Evolutionary conservation across 2,888 invertebrate genomes (phyloP), one percentile per base, ranked within the genome.

Genomic region (Melieria picta): DNA sequence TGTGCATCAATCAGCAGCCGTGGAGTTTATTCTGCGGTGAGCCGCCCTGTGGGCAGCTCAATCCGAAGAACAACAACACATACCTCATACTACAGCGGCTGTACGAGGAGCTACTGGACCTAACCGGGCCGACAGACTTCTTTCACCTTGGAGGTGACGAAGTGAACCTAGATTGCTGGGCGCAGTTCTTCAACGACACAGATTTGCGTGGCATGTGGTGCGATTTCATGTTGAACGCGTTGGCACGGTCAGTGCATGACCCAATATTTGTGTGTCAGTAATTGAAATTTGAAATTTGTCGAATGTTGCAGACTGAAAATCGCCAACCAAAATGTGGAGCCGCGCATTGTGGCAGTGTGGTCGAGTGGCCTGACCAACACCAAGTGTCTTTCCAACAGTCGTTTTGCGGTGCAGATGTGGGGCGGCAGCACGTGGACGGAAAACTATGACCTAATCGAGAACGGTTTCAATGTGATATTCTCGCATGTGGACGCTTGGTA

Each of bases 401-500:
- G 88, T 74, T 87, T 91, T 79, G 92, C 92, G 46, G 90, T 94
- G 30, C 94, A 94, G 82, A 90, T 92, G 64, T 94, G 94, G 94
- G 94, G 94, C 55, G 91, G 92, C 0, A 93, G 93, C 78, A 91
- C 91, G 60, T 95, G 95, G 93, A 90, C 92, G 3, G 93, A 94
- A 82, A 94, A 94, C 13, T 90, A 91, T 6, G 93, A 93, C 74
- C 89, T 95, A 5, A 86, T 95, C 43, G 91, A 93, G 77, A 92
- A 92, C 70, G 95, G 94, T 4, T 95, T 91, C 86, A 90, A 92
- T 71, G 89, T 94, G 65, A 91, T 96, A 70, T 87, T 95, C 71
- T 94, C 94, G 13, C 95, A 95, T 86, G 94, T 94, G 69, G 95
- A 95, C 84, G 94, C 94, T 5, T 94, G 94, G 94, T 95, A 95